These are phyloP conservation scores for Perca fluviatilis DNA, from an alignment of 2,113 vertebrate genomes.

Conservation along the genomic window DNA sequence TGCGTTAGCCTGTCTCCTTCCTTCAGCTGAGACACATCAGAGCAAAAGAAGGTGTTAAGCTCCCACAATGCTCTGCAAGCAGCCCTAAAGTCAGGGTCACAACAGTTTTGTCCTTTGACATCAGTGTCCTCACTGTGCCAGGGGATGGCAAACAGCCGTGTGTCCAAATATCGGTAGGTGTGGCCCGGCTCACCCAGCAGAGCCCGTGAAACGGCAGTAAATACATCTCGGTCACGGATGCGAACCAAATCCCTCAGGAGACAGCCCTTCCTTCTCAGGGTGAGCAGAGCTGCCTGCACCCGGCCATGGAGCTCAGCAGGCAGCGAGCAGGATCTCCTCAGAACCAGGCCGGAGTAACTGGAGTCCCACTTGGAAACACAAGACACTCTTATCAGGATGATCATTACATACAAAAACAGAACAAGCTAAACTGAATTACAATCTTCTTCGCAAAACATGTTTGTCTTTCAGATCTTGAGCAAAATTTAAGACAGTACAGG, in stretches of 20 bases:
- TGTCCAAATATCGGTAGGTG: slow-evolving; percentile 96
- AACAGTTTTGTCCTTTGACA: slow-evolving; percentile 86
- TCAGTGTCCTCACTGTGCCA: slow-evolving; percentile 88
- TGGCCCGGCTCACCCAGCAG: slow-evolving; percentile 93
- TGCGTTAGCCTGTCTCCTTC: slow-evolving; percentile 70
- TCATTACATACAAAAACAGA: background rate
- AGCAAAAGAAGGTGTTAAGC: slow-evolving; percentile 92
- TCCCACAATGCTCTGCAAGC: slow-evolving; percentile 92
- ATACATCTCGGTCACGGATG: slow-evolving; percentile 91
- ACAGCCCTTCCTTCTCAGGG: slow-evolving; percentile 86
- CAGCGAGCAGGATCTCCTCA: slow-evolving; percentile 86
- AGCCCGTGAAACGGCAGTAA: slow-evolving; percentile 92
- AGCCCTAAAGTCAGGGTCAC: slow-evolving; percentile 85
- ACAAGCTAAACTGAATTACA: background rate
- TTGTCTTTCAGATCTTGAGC: background rate
- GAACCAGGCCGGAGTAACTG: slow-evolving; percentile 91
- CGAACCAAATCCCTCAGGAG: slow-evolving; percentile 93
- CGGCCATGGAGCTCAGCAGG: slow-evolving; percentile 87
- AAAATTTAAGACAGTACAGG: background rate
- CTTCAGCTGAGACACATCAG: slow-evolving; percentile 79
- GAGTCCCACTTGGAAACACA: slow-evolving; percentile 89
- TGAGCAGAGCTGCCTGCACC: slow-evolving; percentile 89
- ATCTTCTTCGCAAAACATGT: background rate
- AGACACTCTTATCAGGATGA: slow-evolving; percentile 30
- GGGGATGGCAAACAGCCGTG: slow-evolving; percentile 95